Evolutionary conservation across 2,888 invertebrate species (phyloP).

Genomic region (Catocala fraxini): DNA sequence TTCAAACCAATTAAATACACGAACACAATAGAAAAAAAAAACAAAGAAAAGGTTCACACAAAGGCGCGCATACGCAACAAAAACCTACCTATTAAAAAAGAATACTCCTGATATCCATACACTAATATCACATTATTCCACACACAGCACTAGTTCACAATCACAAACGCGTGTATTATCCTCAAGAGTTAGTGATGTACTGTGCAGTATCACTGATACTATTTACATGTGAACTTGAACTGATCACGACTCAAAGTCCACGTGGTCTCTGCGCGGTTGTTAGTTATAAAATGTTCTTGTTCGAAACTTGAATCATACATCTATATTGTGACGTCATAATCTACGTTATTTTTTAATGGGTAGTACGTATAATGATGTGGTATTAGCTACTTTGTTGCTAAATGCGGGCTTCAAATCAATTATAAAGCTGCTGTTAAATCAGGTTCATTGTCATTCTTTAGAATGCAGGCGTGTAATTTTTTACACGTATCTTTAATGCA

Average conservation of each 20-base stretch:
- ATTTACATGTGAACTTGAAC: slow-evolving; percentile 30
- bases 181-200: not conserved
- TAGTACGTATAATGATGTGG: not conserved
- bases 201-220: slow-evolving; percentile 9
- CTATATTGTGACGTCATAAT: slow-evolving; percentile 8
- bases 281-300: slow-evolving; percentile 24
- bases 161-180: slow-evolving; percentile 2
- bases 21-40: no score
- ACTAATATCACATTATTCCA: slow-evolving; percentile 7
- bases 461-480: no score
- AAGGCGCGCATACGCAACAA: not conserved
- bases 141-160: slow-evolving; percentile 7
- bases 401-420: no score
- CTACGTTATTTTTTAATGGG: slow-evolving; percentile 3
- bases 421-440: no score
- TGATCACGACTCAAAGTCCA: slow-evolving; percentile 36
- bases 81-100: not conserved
- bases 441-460: no score
- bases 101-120: not conserved
- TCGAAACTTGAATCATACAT: slow-evolving; percentile 14
- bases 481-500: no score
- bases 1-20: no score
- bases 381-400: not conserved
- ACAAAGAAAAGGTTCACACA: not conserved
- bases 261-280: slow-evolving; percentile 23